These are phyloP conservation scores for Chelonia mydas DNA, from an alignment of 2,797 vertebrate genomes.

Conservation along the genomic window DNA sequence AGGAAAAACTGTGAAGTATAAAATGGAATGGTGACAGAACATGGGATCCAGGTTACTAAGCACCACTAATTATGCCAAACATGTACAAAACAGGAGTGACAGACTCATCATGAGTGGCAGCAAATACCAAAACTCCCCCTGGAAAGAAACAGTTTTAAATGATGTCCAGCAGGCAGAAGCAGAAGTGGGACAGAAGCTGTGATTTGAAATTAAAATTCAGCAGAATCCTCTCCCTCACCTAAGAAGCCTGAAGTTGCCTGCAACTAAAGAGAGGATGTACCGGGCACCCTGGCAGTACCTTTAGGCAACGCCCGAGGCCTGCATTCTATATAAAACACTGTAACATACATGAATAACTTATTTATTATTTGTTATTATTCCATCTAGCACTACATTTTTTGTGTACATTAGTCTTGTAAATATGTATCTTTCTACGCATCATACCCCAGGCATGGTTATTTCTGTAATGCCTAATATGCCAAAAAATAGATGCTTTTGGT, in stretches of 20 bases:
- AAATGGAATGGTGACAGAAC: not conserved
- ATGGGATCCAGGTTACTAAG: not conserved
- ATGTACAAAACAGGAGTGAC: not conserved
- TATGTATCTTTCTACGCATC: not conserved
- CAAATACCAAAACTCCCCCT: slow-evolving; percentile 7
- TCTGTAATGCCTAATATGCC: not conserved
- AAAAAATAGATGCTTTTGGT: not conserved
- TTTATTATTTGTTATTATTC: slow-evolving; percentile 23
- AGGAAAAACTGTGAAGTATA: not conserved
- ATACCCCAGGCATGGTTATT: not conserved
- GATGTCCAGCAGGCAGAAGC: slow-evolving; percentile 2
- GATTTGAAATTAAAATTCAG: slow-evolving; percentile 46
- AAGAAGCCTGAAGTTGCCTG: not conserved
- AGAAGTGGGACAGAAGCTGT: not conserved
- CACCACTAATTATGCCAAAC: not conserved
- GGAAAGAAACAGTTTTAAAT: slow-evolving; percentile 13
- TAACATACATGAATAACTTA: not conserved
- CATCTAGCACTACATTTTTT: not conserved
- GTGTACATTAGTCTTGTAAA: not conserved
- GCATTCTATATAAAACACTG: not conserved
- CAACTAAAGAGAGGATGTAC: not conserved
- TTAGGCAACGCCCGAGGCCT: not conserved
- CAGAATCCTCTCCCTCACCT: not conserved
- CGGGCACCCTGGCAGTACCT: not conserved
- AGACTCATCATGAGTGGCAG: slow-evolving; percentile 21